These are phyloP conservation scores for Spilosoma lubricipeda DNA, from an alignment of 2,888 invertebrate species.

Conservation along the genomic window DNA sequence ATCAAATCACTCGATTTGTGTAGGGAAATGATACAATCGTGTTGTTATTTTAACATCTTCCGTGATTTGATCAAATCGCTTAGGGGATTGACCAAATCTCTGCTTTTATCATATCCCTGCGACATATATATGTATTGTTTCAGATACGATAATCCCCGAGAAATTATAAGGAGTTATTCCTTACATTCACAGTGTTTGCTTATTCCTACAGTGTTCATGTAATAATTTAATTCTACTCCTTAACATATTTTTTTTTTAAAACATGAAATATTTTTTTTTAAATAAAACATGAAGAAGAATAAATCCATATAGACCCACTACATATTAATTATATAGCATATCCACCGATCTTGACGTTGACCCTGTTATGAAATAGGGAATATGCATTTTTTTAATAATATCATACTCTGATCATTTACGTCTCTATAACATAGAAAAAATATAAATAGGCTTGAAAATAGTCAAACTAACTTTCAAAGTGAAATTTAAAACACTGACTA, in stretches of 20 bases:
- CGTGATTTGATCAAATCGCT: too few relatives aligned
- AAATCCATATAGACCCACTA: not conserved
- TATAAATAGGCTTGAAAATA: too few relatives aligned
- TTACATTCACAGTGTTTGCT: not conserved
- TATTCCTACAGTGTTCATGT: not conserved
- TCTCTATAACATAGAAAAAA: too few relatives aligned
- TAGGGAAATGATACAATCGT: too few relatives aligned
- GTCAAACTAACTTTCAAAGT: too few relatives aligned
- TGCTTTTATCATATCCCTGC: too few relatives aligned
- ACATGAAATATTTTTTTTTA: not conserved
- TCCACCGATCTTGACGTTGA: not conserved
- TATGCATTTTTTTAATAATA: too few relatives aligned
- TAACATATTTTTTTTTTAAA: not conserved
- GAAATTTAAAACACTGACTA: too few relatives aligned
- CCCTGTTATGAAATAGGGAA: not conserved
- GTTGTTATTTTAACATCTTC: too few relatives aligned
- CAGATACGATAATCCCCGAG: not conserved
- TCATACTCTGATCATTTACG: too few relatives aligned
- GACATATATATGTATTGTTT: not conserved
- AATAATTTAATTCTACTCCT: not conserved
- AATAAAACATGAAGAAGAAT: not conserved
- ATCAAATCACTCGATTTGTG: too few relatives aligned
- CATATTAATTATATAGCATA: not conserved
- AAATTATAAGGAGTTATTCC: not conserved
- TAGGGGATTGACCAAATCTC: too few relatives aligned